These are phyloP conservation scores for Antedon mediterranea DNA, from an alignment of 53 echinoderm and acorn worm genomes.

Conservation along the genomic window DNA sequence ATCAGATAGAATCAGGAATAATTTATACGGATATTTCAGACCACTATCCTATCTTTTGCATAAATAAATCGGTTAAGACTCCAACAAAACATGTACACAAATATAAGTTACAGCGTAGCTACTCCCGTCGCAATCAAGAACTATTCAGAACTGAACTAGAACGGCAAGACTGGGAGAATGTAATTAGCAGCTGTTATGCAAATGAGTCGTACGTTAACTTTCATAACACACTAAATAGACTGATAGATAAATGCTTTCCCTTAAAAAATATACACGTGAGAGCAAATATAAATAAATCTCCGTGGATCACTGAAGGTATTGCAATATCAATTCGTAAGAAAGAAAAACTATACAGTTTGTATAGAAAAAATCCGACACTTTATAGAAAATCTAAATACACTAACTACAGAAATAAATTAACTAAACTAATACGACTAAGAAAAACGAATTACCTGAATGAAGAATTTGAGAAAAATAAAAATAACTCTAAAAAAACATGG, in stretches of 20 bases:
- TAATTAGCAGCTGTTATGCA: not conserved
- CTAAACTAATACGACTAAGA: not conserved
- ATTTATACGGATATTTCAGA: not conserved
- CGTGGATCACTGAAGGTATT: not conserved
- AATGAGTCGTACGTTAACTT: not conserved
- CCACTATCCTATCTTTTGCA: not conserved
- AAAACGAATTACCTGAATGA: not conserved
- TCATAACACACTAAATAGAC: not conserved
- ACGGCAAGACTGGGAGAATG: not conserved
- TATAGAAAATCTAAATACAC: not conserved
- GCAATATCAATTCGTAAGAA: not conserved
- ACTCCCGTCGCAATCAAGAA: not conserved
- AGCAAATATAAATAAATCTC: not conserved
- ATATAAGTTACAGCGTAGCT: not conserved
- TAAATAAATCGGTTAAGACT: not conserved
- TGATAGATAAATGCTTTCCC: not conserved
- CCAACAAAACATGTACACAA: not conserved
- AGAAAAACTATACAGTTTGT: not conserved
- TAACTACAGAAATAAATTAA: not conserved
- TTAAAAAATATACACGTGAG: not conserved
- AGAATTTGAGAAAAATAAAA: not conserved
- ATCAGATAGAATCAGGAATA: no score
- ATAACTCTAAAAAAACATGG: not conserved
- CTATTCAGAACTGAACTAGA: not conserved
- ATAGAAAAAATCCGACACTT: not conserved